Base-by-base conservation (phyloP, 2,888 invertebrate species). In the Monopis laevigella region DNA sequence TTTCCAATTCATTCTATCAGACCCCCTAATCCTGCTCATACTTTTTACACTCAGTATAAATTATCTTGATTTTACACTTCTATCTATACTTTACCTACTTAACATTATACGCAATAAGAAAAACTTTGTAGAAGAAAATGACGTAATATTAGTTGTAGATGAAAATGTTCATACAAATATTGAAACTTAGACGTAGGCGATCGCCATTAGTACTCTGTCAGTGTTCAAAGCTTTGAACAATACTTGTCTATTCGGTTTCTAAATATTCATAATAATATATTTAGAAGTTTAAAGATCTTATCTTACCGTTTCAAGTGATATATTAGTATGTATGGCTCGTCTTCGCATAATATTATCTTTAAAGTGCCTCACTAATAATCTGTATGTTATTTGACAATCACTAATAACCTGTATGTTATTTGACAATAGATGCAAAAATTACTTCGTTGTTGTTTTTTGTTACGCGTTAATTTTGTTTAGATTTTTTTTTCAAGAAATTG, bases 321-420 rank as follows among this genome's bases (percentile, higher is more conserved):
- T 46, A 47, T 43, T 52, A 57, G n/a, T 60, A 64, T 59, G 48
- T 52, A 63, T 57, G 52, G 53, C 11, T 39, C 39, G 11, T 43
- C 43, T 43, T 39, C 17, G 40, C 26, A 43, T 43, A 43, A 43
- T 26, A 43, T 21, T 21, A 21, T 21, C 24, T 7, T 21, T 21
- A 21, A 21, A 21, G 24, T 8, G 24, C 8, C 24, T 21, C 8
- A 21, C 8, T 8, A 21, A n/a, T n/a, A n/a, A n/a, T n/a, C n/a
- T n/a, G n/a, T n/a, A n/a, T n/a, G n/a, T n/a, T n/a, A n/a, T n/a
- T n/a, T n/a, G n/a, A n/a, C n/a, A n/a, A n/a, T n/a, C n/a, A n/a
- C n/a, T n/a, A n/a, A n/a, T n/a, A n/a, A n/a, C n/a, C n/a, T n/a
- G n/a, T n/a, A n/a, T n/a, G n/a, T n/a, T n/a, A n/a, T n/a, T n/a